These are phyloP conservation scores for Pygoscelis adeliae DNA, from an alignment of 2,113 vertebrate species.

Conservation along the genomic window DNA sequence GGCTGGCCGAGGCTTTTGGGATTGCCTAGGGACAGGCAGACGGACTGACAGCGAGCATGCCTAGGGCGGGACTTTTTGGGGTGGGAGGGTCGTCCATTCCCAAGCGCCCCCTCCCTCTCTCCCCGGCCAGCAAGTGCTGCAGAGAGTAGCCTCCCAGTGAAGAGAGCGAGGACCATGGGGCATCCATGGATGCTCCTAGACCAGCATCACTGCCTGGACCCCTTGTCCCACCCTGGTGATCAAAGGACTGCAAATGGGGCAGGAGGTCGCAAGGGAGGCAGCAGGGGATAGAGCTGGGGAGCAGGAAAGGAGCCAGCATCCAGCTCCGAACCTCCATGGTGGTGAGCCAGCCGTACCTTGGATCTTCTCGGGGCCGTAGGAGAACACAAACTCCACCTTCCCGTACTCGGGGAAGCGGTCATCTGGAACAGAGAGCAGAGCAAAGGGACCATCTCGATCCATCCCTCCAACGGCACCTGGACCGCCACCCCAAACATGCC, in stretches of 20 bases:
- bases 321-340: accelerated
- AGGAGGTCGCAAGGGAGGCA: not conserved
- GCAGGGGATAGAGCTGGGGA: not conserved
- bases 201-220: not conserved
- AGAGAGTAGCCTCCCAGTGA: not conserved
- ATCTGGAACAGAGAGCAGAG: constrained; percentile 76
- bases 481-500: not conserved
- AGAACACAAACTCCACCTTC: constrained; percentile 98
- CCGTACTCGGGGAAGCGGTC: constrained; percentile 96
- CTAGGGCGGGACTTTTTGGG: not conserved
- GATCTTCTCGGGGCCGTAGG: constrained; percentile 96
- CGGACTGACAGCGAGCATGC: not conserved
- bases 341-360: constrained; percentile 81
- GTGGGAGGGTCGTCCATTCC: not conserved
- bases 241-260: not conserved
- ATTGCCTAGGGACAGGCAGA: not conserved
- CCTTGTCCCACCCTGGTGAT: not conserved
- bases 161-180: accelerated
- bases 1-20: not conserved
- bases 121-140: not conserved
- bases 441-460: not conserved
- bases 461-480: not conserved
- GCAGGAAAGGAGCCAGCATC: not conserved
- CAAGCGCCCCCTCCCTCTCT: not conserved
- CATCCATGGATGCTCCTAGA: not conserved